Conservation (phyloP, 2,113 vertebrate species). For the Nothocercus julius region DNA sequence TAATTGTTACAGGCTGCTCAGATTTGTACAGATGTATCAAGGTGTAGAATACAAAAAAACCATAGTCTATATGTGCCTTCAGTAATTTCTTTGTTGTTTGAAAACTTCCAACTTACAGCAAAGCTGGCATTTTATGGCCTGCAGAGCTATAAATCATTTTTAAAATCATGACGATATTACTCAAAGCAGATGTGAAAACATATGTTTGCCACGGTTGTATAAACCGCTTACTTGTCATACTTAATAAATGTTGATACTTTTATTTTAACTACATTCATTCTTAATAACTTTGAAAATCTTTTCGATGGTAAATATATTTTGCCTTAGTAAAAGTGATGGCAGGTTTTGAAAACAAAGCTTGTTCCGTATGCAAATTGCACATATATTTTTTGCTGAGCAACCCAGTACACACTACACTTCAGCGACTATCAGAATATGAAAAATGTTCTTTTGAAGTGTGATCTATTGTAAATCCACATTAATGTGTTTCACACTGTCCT, state of each 20-base stretch:
- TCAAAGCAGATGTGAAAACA: conserved; percentile 83
- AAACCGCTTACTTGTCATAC: conserved; percentile 77
- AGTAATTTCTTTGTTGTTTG: conserved; percentile 70
- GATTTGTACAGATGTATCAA: conserved; percentile 5
- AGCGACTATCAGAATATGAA: background rate
- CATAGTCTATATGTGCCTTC: conserved; percentile 37
- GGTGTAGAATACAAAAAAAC: background rate
- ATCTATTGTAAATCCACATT: background rate
- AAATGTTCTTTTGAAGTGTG: background rate
- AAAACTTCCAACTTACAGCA: conserved; percentile 69
- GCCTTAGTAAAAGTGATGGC: conserved; percentile 18
- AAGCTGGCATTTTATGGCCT: conserved; percentile 75
- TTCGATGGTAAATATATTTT: conserved; percentile 59
- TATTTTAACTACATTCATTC: conserved; percentile 68
- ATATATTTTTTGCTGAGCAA: background rate
- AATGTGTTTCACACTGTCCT: background rate
- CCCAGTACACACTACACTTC: background rate
- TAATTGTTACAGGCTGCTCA: background rate
- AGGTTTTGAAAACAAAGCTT: conserved; percentile 1
- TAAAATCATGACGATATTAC: conserved; percentile 82
- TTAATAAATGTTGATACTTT: conserved; percentile 77
- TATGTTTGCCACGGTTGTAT: conserved; percentile 76
- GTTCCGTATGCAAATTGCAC: background rate
- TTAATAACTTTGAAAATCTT: conserved; percentile 72
- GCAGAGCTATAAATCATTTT: conserved; percentile 80